phyloP scores from a whole-genome alignment of 1,140 invertebrate genomes.

The Thrips palmi region DNA sequence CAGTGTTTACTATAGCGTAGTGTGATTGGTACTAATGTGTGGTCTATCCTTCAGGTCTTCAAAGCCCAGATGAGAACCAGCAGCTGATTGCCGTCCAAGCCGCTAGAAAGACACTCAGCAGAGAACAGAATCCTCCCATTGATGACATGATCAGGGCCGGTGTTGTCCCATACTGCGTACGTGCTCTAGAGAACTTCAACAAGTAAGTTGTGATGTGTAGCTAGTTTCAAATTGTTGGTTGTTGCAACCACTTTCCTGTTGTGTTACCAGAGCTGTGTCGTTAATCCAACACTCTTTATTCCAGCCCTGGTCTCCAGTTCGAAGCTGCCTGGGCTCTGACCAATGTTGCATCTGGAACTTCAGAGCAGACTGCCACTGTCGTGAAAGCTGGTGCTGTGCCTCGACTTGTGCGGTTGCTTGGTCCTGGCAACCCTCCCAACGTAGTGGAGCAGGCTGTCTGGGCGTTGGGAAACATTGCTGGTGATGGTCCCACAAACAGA shows the following conservation, averaged over 20 bases:
- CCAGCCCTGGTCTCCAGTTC: conserved; percentile 77
- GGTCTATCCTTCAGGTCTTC: conserved; percentile 29
- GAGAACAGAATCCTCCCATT: conserved; percentile 88
- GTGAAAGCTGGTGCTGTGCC: conserved; percentile 66
- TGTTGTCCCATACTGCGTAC: conserved; percentile 68
- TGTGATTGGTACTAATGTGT: background rate
- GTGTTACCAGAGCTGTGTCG: background rate
- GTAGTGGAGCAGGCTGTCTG: conserved; percentile 94
- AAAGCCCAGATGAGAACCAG: conserved; percentile 34
- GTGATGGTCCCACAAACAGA: conserved; percentile 56
- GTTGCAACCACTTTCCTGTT: conserved; percentile 7
- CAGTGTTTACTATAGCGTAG: background rate
- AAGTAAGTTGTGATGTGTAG: conserved; percentile 34
- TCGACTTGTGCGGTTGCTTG: conserved; percentile 63
- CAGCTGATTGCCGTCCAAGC: conserved; percentile 50
- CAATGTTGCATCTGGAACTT: conserved; percentile 77
- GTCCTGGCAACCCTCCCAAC: conserved; percentile 45
- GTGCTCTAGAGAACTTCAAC: conserved; percentile 47
- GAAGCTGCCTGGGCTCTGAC: conserved; percentile 97
- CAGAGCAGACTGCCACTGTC: conserved; percentile 46
- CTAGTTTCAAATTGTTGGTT: conserved; percentile 5
- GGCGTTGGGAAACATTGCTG: conserved; percentile 95
- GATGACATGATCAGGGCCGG: conserved; percentile 71
- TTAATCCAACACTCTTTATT: conserved; percentile 16
- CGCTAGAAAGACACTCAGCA: conserved; percentile 76